Evolutionary conservation across 2,113 vertebrate genomes (phyloP), one percentile per base, ranked within the genome.

Genomic region (Mesembrinibis cayennensis): DNA sequence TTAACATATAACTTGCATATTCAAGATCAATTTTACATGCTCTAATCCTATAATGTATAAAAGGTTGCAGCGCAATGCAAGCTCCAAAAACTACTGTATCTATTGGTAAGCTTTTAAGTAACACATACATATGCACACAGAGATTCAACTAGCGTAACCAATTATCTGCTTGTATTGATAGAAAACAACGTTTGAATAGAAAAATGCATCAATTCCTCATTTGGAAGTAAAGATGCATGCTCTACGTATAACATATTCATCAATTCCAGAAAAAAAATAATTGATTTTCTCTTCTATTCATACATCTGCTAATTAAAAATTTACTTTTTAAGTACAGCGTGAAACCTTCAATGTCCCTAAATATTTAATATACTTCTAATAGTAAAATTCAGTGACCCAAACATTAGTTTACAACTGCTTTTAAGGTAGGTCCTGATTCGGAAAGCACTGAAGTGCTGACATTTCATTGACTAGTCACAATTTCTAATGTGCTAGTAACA

Each of bases 1-100:
- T 97, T 97, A 97, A 96, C 80, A 81, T 92, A 90, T 62, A 96
- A 82, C 94, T 97, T 94, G 80, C 82, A 95, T 91, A 95, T 96
- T 91, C 95, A 95, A 94, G 90, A 83, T 76, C n/a, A 77, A 36
- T 94, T 93, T 89, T 84, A 77, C 89, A 42, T 27, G 42, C 38
- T 81, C 16, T 94, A 91, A 90, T 95, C 72, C 90, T 81, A 38
- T 42, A 56, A 55, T 14, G 38, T 44, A 44, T 56, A 71, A 95
- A 95, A 96, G 62, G 58, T 91, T 94, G 62, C 44, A 89, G 21
- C 85, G 56, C 71, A 36, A 79, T 77, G 88, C n/a, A 34, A 77
- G 3, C 16, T n/a, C 55, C 34, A 27, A 27, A 82, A 79, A 2
- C 6, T 50, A 40, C 56, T 59, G 14, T 66, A 56, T 82, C 55